Conservation (phyloP, 2,113 vertebrate genomes). For the Poeciliopsis prolifica region DNA sequence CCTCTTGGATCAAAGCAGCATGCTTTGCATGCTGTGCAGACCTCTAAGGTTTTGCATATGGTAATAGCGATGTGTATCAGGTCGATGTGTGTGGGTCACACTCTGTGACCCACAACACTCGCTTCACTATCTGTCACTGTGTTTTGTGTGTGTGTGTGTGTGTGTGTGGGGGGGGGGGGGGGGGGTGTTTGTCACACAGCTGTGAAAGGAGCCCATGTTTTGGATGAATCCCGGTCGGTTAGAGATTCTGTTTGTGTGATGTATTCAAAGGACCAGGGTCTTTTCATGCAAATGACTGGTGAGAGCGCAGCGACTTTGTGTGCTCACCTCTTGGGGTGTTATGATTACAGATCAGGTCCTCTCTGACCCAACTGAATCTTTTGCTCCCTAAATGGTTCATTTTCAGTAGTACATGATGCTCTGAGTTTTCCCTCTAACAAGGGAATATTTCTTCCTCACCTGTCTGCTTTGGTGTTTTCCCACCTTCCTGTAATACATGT, state of each 20-base stretch:
- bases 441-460: conserved; percentile 25
- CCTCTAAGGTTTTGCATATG: conserved; percentile 69
- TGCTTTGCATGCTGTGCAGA: conserved; percentile 67
- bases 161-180: too few species aligned
- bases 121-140: conserved; percentile 17
- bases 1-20: not conserved
- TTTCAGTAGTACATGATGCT: not conserved
- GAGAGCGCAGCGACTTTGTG: not conserved
- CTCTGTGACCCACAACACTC: conserved; percentile 27
- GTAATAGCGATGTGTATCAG: conserved; percentile 56
- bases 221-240: not conserved
- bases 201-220: not conserved
- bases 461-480: conserved; percentile 23
- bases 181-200: not conserved
- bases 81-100: too few species aligned
- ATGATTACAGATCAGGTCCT: not conserved
- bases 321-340: not conserved
- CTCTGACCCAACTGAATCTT: not conserved
- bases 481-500: conserved; percentile 14
- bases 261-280: not conserved
- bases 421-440: conserved; percentile 16
- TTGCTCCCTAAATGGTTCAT: not conserved
- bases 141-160: not conserved
- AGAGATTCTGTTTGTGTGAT: conserved; percentile 1
- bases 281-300: conserved; percentile 1